Evolutionary conservation across 2,888 invertebrate species (phyloP).

Genomic region (Apotomis betuletana): DNA sequence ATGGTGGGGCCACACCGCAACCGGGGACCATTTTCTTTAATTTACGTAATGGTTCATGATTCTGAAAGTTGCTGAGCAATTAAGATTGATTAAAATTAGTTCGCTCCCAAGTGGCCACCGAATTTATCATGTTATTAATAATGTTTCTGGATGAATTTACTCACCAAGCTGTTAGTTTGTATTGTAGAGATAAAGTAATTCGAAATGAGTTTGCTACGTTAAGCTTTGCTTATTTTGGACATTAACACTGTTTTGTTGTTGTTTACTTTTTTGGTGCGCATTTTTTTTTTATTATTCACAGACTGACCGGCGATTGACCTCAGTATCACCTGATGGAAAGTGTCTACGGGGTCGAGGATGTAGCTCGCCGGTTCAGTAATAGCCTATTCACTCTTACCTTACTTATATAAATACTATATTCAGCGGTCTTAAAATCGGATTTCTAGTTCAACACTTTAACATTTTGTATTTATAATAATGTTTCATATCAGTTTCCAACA

Average conservation of each 20-base stretch:
- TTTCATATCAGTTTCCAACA: not conserved
- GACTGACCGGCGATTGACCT: too few relatives aligned
- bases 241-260: not conserved
- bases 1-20: constrained; percentile 44
- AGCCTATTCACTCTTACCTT: too few relatives aligned
- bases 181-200: not conserved
- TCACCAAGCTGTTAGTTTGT: not conserved
- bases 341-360: too few relatives aligned
- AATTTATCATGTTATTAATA: constrained; percentile 16
- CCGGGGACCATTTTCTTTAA: constrained; percentile 56
- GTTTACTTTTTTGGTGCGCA: too few relatives aligned
- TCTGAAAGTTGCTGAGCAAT: constrained; percentile 65
- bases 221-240: not conserved
- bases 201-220: not conserved
- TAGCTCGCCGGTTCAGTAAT: too few relatives aligned
- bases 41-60: constrained; percentile 69
- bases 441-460: not conserved
- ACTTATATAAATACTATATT: too few relatives aligned
- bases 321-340: too few relatives aligned
- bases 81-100: constrained; percentile 65
- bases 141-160: constrained; percentile 9
- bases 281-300: too few relatives aligned
- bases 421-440: not conserved
- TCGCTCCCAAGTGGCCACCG: constrained; percentile 57
- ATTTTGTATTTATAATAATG: not conserved